Percentiles rank a stretch among this genome's conserved stretches.
Conservation (phyloP, 2,888 invertebrate genomes). For the Caenorhabditis virilis region DNA sequence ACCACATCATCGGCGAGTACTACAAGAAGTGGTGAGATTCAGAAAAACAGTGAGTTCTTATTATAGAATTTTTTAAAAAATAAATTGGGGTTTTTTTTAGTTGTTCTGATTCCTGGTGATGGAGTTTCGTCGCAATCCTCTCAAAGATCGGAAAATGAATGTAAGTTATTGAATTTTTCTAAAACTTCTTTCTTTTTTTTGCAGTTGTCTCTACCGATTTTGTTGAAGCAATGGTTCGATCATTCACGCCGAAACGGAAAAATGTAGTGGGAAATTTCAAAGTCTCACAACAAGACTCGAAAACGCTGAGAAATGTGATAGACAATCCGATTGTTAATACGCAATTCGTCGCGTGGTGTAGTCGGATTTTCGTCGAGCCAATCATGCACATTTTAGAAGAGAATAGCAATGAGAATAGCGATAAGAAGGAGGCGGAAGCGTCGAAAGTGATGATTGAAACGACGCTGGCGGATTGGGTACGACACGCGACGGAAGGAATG, state of each 20-base stretch:
- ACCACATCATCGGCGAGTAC: neutral
- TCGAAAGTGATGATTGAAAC: conserved; percentile 41
- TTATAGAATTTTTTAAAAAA: too few relatives aligned
- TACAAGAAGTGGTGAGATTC: neutral
- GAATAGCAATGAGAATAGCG: neutral
- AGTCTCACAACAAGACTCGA: conserved; percentile 22
- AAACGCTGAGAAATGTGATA: conserved; percentile 21
- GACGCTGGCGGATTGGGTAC: conserved; percentile 65
- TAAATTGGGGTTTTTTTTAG: too few relatives aligned
- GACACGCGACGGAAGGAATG: conserved; percentile 62
- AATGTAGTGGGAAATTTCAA: conserved; percentile 16
- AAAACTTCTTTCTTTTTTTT: too few relatives aligned
- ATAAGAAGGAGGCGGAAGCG: neutral
- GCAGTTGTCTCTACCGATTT: conserved; percentile 11
- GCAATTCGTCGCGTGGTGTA: conserved; percentile 66
- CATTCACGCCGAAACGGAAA: conserved; percentile 38
- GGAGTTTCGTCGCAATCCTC: too few relatives aligned
- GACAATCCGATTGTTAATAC: conserved; percentile 53
- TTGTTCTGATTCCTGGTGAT: too few relatives aligned
- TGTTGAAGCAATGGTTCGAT: conserved; percentile 12
- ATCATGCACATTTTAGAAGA: conserved; percentile 43
- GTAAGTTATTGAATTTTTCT: too few relatives aligned
- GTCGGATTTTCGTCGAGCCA: conserved; percentile 62
- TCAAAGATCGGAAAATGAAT: too few relatives aligned
- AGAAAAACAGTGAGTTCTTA: neutral